Evolutionary conservation across 2,888 invertebrate genomes (phyloP), one percentile per base, ranked within the genome.

Genomic region (Neuroscelio doddi): DNA sequence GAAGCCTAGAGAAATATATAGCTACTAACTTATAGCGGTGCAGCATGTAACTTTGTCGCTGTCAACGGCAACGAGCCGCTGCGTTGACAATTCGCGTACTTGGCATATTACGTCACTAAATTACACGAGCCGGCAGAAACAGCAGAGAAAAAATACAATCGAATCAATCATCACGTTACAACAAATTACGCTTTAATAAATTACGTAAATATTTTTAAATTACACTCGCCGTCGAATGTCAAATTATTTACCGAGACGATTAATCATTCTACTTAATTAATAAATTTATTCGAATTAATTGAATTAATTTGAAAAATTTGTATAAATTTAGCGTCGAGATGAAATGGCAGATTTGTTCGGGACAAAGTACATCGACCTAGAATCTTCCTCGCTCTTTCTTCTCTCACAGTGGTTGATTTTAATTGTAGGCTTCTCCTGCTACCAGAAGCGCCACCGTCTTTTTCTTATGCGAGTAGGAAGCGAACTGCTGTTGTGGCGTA

Each of bases 401-500:
- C 24, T 38, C 32, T 26, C 52, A 10, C 63, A 42, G 65, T 39
- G 68, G 68, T 73, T 75, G 69, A n/a, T 73, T 75, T 76, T 77
- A 76, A 77, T 77, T 77, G 71, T 73, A 61, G 64, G 58, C 27
- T 32, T 42, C 58, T 39, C 63, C 36, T 36, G 55, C 29, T 36
- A 10, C 47, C 24, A 42, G 64, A 47, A 66, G 62, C 66, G 62
- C 57, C 66, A 24, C 39, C 53, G 46, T 55, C 65, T 73, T 76
- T 74, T 74, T 75, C 72, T 69, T 64, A 12, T 30, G 46, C 61
- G 41, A 62, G 69, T 70, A 72, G 74, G 73, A 75, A 77, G 71
- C 69, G 71, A 68, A 68, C 68, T 70, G 66, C 69, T 68, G 65
- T 69, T 55, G 68, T 70, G 39, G 47, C 56, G 63, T 47, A 55